These are phyloP conservation scores for Drosophila emarginata DNA, from an alignment of 2,888 invertebrate genomes.

Conservation along the genomic window DNA sequence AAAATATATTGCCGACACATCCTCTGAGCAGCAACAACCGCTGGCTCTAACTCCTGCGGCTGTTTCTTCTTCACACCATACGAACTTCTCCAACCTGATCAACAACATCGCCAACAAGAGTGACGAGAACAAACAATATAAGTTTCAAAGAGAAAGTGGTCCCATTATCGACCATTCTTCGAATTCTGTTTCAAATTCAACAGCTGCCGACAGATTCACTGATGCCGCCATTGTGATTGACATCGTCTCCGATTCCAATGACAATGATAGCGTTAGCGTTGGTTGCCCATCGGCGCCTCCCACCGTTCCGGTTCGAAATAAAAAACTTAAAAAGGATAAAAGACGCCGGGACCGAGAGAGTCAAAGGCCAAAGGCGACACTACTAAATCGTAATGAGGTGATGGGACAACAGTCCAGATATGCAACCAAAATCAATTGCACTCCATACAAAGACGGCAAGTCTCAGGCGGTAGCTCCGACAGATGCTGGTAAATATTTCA, in stretches of 20 bases:
- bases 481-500: slow-evolving; percentile 53
- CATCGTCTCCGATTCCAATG: slow-evolving; percentile 79
- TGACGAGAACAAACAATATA: slow-evolving; percentile 32
- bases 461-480: slow-evolving; percentile 27
- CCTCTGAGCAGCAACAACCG: slow-evolving; percentile 25
- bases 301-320: slow-evolving; percentile 29
- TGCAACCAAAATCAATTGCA: slow-evolving; percentile 38
- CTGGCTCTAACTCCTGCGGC: slow-evolving; percentile 2
- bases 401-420: slow-evolving; percentile 24
- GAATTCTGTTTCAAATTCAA: slow-evolving; percentile 54
- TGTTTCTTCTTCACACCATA: slow-evolving; percentile 19
- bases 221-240: slow-evolving; percentile 74
- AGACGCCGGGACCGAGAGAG: slow-evolving; percentile 57
- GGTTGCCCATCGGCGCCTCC: slow-evolving; percentile 6
- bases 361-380: slow-evolving; percentile 10
- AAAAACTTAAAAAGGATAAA: slow-evolving; percentile 72
- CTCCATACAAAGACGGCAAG: slow-evolving; percentile 50
- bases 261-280: slow-evolving; percentile 50
- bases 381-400: slow-evolving; percentile 24
- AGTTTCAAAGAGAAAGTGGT: slow-evolving; percentile 15
- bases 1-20: neutral
- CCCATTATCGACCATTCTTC: slow-evolving; percentile 55
- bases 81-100: slow-evolving; percentile 48
- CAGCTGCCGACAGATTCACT: slow-evolving; percentile 27
- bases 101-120: slow-evolving; percentile 32